Base-by-base conservation (phyloP, 2,113 vertebrate genomes). In the Psettodes erumei region DNA sequence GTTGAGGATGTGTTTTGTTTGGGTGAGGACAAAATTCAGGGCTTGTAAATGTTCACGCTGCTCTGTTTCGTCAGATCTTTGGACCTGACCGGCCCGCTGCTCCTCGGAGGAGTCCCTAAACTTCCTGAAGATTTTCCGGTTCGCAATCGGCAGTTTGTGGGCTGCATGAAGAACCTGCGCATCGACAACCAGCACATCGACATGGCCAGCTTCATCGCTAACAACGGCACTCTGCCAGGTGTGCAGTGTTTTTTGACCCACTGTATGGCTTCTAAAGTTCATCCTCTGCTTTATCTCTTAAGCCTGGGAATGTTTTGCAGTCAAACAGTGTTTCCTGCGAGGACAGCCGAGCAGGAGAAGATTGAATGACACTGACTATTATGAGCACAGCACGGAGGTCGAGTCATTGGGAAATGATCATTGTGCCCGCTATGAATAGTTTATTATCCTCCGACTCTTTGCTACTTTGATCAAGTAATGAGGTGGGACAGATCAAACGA, bases 201-300 rank as follows among this genome's bases (percentile, higher is more conserved):
- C 93, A 95, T 99, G 96, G 96, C 95, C 0, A 90, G 95, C 81
- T 98, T 96, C 94, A 96, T 98, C 13, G 97, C 96, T 51, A 99
- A 99, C 91, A 99, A 99, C 0, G 97, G 97, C 91, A 99, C 96
- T 1, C 58, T 95, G 68, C 95, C 97, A 16, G 97, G 97, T 98
- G 89, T 1, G 81, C 19, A 0, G 2, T 0, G 7, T 23, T 54
- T n/a, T 43, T 33, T 40, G n/a, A 23, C 28, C 60, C 13, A 47
- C 40, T 6, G 8, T 56, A 48, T 42, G 18, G 6, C 48, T 11
- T 28, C 50, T 27, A 16, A n/a, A 16, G 16, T 18, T 35, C 3
- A 28, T 32, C 21, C 18, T 40, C 40, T 3, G 55, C 50, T 63
- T 61, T 6, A 56, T 65, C 16, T 53, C 5, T 55, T 27, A 27